Base-by-base conservation (phyloP, 2,113 vertebrate species). In the Dinomys branickii region DNA sequence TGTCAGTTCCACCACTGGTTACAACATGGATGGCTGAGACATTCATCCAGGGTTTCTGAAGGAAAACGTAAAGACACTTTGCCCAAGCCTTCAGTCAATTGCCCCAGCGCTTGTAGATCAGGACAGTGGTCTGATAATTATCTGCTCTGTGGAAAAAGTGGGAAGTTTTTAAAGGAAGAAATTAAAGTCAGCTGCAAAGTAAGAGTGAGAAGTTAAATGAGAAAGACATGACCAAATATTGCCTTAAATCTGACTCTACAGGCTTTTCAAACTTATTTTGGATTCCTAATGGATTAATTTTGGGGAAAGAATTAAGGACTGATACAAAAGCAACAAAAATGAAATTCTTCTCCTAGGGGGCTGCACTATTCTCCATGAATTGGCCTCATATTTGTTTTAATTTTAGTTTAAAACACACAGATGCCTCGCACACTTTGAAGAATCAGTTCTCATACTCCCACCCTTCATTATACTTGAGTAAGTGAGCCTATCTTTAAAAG, bases 1-100 rank as follows among this genome's bases (percentile, higher is more conserved):
- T 89, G 56, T 94, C 88, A 80, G 71, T 87, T 71, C 94, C 89
- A 83, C 44, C 54, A 82, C n/a, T 82, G 33, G 69, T 35, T 88
- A 16, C 19, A 63, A 47, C 35, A 91, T 44, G 5, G 58, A 13
- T 14, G 30, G 5, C 85, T 81, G 24, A 38, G 47, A 95, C 33
- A 52, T 73, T 30, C 13, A 71, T n/a, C 6, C 16, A 41, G 26
- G 56, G 59, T 81, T 80, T 75, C 63, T 38, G 26, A 90, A 67
- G 90, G 44, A n/a, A 89, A 94, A 69, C 3, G 4, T 63, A 11
- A 89, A 35, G 17, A 5, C 73, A 44, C 63, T 86, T 88, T 17
- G 59, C 24, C 13, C 35, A n/a, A 86, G 78, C 65, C 13, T 65
- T 69, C 54, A 82, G 38, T 26, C 30, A 63, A 30, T 13, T 20